These are phyloP conservation scores for Hyposmocoma kahamanoa DNA, from an alignment of 1,140 invertebrate genomes.

Conservation along the genomic window DNA sequence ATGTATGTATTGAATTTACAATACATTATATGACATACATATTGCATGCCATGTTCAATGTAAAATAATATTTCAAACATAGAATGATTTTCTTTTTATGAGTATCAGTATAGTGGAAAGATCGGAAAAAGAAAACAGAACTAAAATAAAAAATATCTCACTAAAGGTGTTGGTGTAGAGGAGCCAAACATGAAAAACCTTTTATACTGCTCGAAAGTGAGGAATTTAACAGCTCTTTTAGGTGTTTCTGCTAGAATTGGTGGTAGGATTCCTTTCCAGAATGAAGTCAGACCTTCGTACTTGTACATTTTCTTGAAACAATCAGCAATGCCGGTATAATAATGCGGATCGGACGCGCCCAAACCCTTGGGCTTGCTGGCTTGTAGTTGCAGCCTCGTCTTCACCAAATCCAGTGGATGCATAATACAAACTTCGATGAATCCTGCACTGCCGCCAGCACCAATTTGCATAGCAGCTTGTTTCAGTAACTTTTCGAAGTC, in stretches of 20 bases:
- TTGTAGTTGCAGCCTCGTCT: constrained; percentile 78
- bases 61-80: too few relatives aligned
- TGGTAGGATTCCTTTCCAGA: constrained; percentile 94
- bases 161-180: constrained; percentile 81
- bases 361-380: constrained; percentile 48
- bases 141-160: constrained; percentile 61
- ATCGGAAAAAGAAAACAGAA: too few relatives aligned
- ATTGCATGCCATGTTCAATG: too few relatives aligned
- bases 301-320: constrained; percentile 92
- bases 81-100: too few relatives aligned
- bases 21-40: too few relatives aligned
- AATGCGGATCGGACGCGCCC: constrained; percentile 73
- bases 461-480: constrained; percentile 87
- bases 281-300: constrained; percentile 86
- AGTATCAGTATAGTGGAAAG: too few relatives aligned
- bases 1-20: too few relatives aligned
- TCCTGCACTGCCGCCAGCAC: constrained; percentile 91
- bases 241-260: constrained; percentile 96
- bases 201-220: constrained; percentile 95
- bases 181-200: constrained; percentile 86
- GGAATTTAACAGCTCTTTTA: constrained; percentile 94
- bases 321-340: constrained; percentile 87
- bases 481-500: constrained; percentile 75
- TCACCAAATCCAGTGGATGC: constrained; percentile 95
- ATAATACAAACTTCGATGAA: constrained; percentile 96